These are phyloP conservation scores for Campopleginae sp. DNA, from an alignment of 2,888 invertebrate genomes.

Conservation along the genomic window DNA sequence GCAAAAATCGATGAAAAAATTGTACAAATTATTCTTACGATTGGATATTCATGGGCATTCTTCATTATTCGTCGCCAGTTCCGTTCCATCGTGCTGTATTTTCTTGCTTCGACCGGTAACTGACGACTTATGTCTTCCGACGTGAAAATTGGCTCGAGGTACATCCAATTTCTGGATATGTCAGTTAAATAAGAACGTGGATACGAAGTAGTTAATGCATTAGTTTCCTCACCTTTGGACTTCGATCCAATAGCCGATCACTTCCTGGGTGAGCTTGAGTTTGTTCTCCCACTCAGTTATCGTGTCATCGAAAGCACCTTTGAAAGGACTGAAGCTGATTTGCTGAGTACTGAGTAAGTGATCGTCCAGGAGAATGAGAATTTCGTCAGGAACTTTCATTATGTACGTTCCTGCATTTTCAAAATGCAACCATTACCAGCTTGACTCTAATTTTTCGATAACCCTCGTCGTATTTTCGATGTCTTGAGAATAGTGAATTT, in stretches of 20 bases:
- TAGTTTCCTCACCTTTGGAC: constrained; percentile 87
- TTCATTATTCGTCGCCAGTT: constrained; percentile 93
- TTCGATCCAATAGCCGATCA: constrained; percentile 89
- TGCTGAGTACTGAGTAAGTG: constrained; percentile 91
- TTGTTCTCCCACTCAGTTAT: constrained; percentile 91
- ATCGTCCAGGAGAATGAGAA: constrained; percentile 90
- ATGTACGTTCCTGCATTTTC: constrained; percentile 86
- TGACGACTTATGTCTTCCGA: constrained; percentile 93
- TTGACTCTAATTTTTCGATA: not conserved
- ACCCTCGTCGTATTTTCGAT: not conserved
- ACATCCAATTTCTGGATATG: constrained; percentile 90
- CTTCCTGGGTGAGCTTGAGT: constrained; percentile 87
- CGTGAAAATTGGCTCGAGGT: constrained; percentile 92
- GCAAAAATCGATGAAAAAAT: not conserved
- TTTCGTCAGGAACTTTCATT: constrained; percentile 91
- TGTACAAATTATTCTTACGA: constrained; percentile 84
- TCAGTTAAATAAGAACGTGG: not conserved
- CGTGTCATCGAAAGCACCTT: constrained; percentile 90
- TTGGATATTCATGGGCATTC: constrained; percentile 88
- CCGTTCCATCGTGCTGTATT: constrained; percentile 91
- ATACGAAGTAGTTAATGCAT: not conserved
- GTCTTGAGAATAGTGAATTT: no score
- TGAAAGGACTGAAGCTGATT: constrained; percentile 91
- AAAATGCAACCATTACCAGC: not conserved
- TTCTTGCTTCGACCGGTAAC: constrained; percentile 91